These are phyloP conservation scores for Formica selysi DNA, from an alignment of 1,140 invertebrate species.

Conservation along the genomic window DNA sequence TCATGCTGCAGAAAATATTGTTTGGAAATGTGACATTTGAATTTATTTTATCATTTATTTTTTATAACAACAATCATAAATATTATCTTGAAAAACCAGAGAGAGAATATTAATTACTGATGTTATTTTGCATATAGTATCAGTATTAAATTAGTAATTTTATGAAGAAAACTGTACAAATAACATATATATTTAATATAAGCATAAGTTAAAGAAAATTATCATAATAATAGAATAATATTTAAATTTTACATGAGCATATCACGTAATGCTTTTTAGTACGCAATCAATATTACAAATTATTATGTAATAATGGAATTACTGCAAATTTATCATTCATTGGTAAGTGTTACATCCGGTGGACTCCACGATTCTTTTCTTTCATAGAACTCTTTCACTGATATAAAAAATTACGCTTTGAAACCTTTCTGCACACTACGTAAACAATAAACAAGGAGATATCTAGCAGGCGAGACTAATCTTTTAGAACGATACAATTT, in stretches of 20 bases:
- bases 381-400: no score
- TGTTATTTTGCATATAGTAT: not conserved
- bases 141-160: no score
- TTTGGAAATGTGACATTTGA: not conserved
- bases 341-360: no score
- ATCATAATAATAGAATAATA: not conserved
- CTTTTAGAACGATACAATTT: no score
- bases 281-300: not conserved
- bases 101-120: not conserved
- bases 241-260: not conserved
- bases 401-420: no score
- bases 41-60: not conserved
- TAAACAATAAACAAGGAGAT: no score
- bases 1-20: not conserved
- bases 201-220: not conserved
- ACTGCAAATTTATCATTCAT: no score
- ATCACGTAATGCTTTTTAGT: not conserved
- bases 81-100: not conserved
- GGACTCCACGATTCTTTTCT: no score
- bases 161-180: no score
- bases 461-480: no score
- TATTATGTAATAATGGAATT: not conserved
- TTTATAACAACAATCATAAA: not conserved
- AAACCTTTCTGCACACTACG: no score
- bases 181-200: no score